These are phyloP conservation scores for Ariopsis seemanni DNA, from an alignment of 2,113 vertebrate genomes.

Conservation along the genomic window DNA sequence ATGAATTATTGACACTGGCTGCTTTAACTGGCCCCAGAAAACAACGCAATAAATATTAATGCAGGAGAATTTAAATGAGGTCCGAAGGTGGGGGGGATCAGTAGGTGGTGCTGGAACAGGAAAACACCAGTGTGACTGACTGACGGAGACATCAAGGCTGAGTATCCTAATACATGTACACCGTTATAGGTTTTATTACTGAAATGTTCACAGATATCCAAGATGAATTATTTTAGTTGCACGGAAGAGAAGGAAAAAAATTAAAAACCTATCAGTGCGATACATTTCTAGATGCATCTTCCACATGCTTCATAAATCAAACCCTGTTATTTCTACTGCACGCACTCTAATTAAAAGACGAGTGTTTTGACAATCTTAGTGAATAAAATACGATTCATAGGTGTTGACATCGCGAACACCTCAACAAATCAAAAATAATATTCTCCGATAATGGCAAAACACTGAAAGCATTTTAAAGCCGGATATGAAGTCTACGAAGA, in stretches of 20 bases:
- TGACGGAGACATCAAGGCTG: no score
- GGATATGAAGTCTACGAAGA: not conserved
- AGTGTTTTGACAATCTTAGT: not conserved
- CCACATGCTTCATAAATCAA: constrained; percentile 8
- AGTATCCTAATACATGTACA: not conserved
- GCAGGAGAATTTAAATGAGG: not conserved
- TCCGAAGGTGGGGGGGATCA: not conserved
- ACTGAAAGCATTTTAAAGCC: not conserved
- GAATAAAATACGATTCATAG: not conserved
- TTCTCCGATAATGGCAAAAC: not conserved
- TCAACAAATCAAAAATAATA: not conserved
- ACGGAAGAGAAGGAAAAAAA: not conserved
- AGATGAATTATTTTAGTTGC: not conserved
- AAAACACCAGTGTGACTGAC: not conserved
- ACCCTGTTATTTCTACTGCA: not conserved
- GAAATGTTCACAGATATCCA: not conserved
- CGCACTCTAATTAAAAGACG: not conserved
- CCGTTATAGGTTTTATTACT: not conserved
- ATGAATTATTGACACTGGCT: constrained; percentile 63
- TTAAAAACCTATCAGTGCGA: not conserved
- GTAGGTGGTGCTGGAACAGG: not conserved
- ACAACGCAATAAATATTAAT: constrained; percentile 60
- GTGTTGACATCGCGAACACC: not conserved
- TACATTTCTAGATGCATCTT: not conserved
- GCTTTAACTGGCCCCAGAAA: constrained; percentile 36